These are phyloP conservation scores for Empis stercorea DNA, from an alignment of 2,888 invertebrate species.

Conservation along the genomic window DNA sequence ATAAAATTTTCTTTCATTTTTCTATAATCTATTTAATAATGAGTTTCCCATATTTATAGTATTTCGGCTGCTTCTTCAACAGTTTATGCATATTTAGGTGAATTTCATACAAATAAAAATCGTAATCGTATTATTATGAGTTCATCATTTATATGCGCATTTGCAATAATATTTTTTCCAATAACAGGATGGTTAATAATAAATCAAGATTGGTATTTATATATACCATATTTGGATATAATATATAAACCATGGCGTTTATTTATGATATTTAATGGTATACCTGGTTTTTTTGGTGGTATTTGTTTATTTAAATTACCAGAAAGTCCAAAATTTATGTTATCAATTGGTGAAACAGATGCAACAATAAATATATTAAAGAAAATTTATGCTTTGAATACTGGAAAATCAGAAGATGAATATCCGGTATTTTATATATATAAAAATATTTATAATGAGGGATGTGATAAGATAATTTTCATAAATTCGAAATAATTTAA, in stretches of 20 bases:
- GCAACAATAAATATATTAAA: conserved; percentile 22
- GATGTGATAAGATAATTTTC: too few relatives aligned
- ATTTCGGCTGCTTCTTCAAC: conserved; percentile 38
- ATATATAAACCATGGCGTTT: conserved; percentile 30
- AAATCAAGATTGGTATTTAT: conserved; percentile 25
- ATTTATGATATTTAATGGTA: conserved; percentile 26
- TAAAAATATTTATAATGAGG: background rate
- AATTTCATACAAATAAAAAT: conserved; percentile 37
- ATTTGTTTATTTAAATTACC: conserved; percentile 24
- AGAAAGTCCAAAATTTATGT: conserved; percentile 30
- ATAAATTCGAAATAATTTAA: too few relatives aligned
- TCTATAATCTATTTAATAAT: too few relatives aligned
- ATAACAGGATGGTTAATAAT: conserved; percentile 28
- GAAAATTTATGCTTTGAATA: conserved; percentile 22
- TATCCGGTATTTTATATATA: conserved; percentile 15
- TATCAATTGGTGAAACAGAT: conserved; percentile 22
- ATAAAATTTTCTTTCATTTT: too few relatives aligned
- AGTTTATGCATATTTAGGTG: conserved; percentile 40
- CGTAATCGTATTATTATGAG: conserved; percentile 36
- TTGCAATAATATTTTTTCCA: conserved; percentile 27
- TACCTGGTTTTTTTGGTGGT: conserved; percentile 26
- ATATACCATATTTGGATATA: conserved; percentile 20
- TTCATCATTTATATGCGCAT: conserved; percentile 27
- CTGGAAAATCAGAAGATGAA: conserved; percentile 17
- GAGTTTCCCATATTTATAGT: too few relatives aligned